Percentiles rank a stretch among this genome's conserved stretches.
Evolutionary conservation across 2,888 invertebrate genomes (phyloP).

Genomic region (Phlogophora meticulosa): DNA sequence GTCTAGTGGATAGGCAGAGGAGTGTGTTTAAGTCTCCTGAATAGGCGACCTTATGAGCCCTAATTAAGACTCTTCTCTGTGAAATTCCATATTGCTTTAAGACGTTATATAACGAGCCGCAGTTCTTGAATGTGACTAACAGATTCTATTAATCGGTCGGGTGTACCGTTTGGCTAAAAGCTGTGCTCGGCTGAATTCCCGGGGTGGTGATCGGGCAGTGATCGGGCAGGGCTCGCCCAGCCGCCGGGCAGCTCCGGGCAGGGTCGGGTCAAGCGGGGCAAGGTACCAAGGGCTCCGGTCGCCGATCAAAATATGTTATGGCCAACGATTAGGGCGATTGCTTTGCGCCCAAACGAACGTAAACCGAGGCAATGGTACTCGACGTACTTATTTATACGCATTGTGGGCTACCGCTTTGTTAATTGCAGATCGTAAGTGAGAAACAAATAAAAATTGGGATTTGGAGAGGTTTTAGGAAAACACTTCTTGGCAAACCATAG

Average conservation of each 20-base stretch:
- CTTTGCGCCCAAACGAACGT: conserved; percentile 49
- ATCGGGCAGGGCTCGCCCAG: conserved; percentile 14
- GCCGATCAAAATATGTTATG: conserved; percentile 56
- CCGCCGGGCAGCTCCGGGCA: conserved; percentile 24
- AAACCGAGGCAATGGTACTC: conserved; percentile 28
- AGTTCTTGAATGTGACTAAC: conserved; percentile 17
- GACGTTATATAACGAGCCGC: no score
- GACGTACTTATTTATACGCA: conserved; percentile 13
- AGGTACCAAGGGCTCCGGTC: conserved; percentile 21
- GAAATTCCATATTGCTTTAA: no score
- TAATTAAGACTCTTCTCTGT: no score
- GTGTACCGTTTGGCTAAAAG: conserved; percentile 26
- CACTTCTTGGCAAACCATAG: conserved; percentile 19
- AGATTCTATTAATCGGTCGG: conserved; percentile 32
- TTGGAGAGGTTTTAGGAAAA: background rate
- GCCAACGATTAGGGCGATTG: conserved; percentile 54
- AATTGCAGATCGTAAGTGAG: conserved; percentile 11
- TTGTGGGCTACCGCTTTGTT: conserved; percentile 7
- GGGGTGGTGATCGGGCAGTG: conserved; percentile 30
- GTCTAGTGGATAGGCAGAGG: background rate
- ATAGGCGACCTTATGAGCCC: no score
- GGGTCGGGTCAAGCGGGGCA: conserved; percentile 48
- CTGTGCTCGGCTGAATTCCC: conserved; percentile 39
- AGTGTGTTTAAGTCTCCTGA: no score
- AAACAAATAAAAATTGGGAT: conserved; percentile 19